Base-by-base conservation (phyloP, 1,140 invertebrate species). In the Sycophaga agraensis region DNA sequence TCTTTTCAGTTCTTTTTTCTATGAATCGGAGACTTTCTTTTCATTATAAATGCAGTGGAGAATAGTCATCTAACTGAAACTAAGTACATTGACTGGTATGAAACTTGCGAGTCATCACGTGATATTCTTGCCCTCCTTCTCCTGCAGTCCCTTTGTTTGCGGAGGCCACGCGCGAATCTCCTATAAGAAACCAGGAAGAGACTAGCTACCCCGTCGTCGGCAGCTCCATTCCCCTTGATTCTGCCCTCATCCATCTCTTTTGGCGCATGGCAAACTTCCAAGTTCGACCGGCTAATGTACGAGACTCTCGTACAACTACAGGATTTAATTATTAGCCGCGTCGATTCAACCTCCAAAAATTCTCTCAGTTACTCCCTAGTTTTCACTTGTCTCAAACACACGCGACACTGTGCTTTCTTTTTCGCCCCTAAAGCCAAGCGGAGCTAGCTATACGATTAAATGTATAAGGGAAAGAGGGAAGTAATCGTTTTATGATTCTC, bases 11-110 rank as follows among this genome's bases (percentile, higher is more conserved):
- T n/a, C n/a, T n/a, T n/a, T n/a, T n/a, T n/a, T n/a, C n/a, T n/a
- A n/a, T n/a, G n/a, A n/a, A n/a, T n/a, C n/a, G n/a, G n/a, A n/a
- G n/a, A n/a, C n/a, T 67, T 63, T 35, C 53, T 60, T 63, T 67
- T 72, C 69, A 68, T 74, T 48, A 59, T 9, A 55, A 51, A 55
- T 66, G 61, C 64, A 56, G 68, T 64, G 64, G 65, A 68, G 69
- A 56, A 60, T 59, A 42, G 42, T 24, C 57, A 59, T 59, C 24
- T 34, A 59, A 43, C 39, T n/a, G n/a, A n/a, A n/a, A n/a, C n/a
- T n/a, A n/a, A n/a, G n/a, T n/a, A n/a, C n/a, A n/a, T n/a, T n/a
- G n/a, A n/a, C n/a, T n/a, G n/a, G n/a, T n/a, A n/a, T n/a, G 45
- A 53, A 59, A 59, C n/a, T 37, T 28, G 35, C 35, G 39, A 59